Conservation (phyloP, 2,113 vertebrate genomes). For the Chaetura pelagica region DNA sequence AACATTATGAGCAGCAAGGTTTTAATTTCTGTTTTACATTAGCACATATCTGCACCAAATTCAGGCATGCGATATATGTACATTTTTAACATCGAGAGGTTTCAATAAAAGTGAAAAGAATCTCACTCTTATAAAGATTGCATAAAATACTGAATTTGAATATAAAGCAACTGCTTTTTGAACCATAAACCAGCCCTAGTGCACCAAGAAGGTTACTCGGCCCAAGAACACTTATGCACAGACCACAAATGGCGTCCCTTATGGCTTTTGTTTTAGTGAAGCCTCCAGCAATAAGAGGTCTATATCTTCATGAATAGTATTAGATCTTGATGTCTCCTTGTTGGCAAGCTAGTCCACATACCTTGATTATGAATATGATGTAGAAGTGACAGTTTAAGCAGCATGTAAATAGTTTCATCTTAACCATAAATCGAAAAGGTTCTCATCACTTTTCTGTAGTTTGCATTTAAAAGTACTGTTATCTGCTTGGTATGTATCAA, state of each 20-base stretch:
- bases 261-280: background rate
- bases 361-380: background rate
- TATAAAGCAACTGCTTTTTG: background rate
- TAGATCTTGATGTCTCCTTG: background rate
- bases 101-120: background rate
- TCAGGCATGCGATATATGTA: background rate
- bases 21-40: background rate
- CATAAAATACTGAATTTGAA: slow-evolving; percentile 6
- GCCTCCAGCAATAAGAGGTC: background rate
- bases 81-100: background rate
- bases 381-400: background rate
- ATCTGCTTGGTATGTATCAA: background rate
- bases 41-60: background rate
- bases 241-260: background rate
- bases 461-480: background rate
- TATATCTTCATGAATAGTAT: background rate
- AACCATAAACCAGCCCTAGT: background rate
- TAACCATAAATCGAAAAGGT: too few species aligned
- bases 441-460: too few species aligned
- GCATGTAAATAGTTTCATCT: background rate
- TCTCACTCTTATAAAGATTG: background rate
- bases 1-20: background rate
- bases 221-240: background rate
- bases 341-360: background rate
- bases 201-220: slow-evolving; percentile 1